A percentile compares a stretch with the other conserved stretches of the same genome.
phyloP scores from a whole-genome alignment of 2,797 vertebrate genomes.

The Pseudomugil tenellus region DNA sequence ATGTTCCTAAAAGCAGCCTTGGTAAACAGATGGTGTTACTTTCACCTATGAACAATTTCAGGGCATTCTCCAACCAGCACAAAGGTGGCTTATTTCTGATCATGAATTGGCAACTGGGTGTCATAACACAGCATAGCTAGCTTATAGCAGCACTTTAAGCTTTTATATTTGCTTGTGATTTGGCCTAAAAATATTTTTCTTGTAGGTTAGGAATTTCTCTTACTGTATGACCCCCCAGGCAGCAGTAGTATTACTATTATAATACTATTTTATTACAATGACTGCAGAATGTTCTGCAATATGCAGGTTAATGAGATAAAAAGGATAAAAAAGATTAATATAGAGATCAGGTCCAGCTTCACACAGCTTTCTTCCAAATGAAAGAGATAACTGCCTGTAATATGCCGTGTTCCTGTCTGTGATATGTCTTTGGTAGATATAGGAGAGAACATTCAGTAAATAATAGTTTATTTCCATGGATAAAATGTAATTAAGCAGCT shows the following conservation, averaged over 20 bases:
- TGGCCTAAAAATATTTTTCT: background rate
- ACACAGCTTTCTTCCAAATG: conserved; percentile 31
- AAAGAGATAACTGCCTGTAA: conserved; percentile 16
- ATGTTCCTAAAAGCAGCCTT: conserved; percentile 7
- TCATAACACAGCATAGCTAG: background rate
- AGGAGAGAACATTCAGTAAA: background rate
- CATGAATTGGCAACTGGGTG: background rate
- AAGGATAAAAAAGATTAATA: too few species aligned
- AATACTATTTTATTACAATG: conserved; percentile 33
- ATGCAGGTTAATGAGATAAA: conserved; percentile 21
- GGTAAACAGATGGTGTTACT: conserved; percentile 34
- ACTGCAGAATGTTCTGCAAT: conserved; percentile 18
- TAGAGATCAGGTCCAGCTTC: conserved; percentile 33
- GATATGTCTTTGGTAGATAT: too few species aligned
- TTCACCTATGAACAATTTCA: conserved; percentile 50
- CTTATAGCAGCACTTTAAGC: background rate
- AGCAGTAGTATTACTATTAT: background rate
- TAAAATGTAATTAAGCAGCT: background rate
- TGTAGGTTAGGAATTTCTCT: background rate
- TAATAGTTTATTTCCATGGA: too few species aligned
- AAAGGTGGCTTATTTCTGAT: conserved; percentile 18
- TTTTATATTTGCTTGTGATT: conserved; percentile 1
- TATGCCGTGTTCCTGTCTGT: conserved; percentile 13
- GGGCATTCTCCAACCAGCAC: conserved; percentile 30
- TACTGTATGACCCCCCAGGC: background rate